Evolutionary conservation across 2,113 vertebrate species (phyloP).

Genomic region (Sylvietta virens): DNA sequence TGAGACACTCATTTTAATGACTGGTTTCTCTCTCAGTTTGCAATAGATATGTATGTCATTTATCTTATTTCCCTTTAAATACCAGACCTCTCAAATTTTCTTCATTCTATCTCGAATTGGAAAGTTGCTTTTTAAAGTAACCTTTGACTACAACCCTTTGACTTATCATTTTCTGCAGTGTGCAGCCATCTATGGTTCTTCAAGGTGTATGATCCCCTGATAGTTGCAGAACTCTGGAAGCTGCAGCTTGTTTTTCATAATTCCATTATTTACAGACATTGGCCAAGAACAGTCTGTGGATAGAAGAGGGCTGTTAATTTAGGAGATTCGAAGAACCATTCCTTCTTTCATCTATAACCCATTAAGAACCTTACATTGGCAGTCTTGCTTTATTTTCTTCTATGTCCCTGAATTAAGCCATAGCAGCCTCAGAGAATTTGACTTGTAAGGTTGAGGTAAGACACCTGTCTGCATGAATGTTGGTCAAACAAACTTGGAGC

Average conservation of each 20-base stretch:
- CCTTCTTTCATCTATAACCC: neutral
- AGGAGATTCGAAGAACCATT: neutral
- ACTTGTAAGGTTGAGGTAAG: neutral
- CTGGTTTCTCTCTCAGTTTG: neutral
- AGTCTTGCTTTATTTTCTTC: neutral
- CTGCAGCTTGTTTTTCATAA: neutral
- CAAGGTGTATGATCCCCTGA: neutral
- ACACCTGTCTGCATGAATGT: neutral
- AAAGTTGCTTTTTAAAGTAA: neutral
- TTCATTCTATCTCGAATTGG: neutral
- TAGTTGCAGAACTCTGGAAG: constrained; percentile 23
- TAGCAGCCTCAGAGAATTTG: neutral
- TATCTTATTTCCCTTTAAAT: neutral
- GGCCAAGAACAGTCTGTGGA: neutral
- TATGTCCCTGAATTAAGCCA: neutral
- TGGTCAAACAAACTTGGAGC: neutral
- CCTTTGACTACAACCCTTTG: neutral
- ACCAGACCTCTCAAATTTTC: neutral
- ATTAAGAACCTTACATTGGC: neutral
- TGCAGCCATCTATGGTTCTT: neutral
- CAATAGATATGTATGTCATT: neutral
- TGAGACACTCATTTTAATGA: neutral
- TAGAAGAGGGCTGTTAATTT: neutral
- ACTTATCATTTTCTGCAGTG: neutral
- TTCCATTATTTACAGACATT: neutral